Evolutionary conservation across 2,113 vertebrate genomes (phyloP).

Genomic region (Setophaga coronata): DNA sequence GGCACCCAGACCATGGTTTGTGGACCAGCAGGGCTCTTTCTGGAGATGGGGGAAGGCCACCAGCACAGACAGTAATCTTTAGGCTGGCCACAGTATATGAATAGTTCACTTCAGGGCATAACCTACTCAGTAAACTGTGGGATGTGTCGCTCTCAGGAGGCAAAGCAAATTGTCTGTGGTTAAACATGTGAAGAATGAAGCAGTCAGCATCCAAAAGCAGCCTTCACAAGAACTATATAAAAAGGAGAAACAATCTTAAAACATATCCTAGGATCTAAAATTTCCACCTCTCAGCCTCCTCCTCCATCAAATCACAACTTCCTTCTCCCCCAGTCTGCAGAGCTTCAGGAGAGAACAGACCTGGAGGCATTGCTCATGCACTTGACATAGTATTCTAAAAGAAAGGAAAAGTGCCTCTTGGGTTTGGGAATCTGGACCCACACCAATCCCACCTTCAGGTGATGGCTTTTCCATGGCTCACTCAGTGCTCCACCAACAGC

Average conservation of each 20-base stretch:
- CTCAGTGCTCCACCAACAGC: not conserved
- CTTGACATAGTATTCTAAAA: not conserved
- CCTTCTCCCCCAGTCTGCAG: not conserved
- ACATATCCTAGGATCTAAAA: not conserved
- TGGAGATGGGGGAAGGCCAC: not conserved
- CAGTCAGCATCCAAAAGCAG: not conserved
- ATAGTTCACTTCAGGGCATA: slow-evolving; percentile 23
- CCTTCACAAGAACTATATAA: not conserved
- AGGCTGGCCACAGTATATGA: not conserved
- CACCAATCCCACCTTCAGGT: too few relatives aligned
- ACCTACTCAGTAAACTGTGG: slow-evolving; percentile 21
- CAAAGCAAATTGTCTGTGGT: slow-evolving; percentile 58
- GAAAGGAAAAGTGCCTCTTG: not conserved
- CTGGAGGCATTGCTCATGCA: not conserved
- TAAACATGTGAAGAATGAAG: slow-evolving; percentile 18
- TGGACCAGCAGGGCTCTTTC: not conserved
- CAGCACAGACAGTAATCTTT: not conserved
- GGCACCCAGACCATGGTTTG: not conserved
- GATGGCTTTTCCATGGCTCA: not conserved
- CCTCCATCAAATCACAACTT: not conserved
- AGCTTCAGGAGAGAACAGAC: not conserved
- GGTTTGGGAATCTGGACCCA: not conserved
- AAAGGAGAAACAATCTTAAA: slow-evolving; percentile 31
- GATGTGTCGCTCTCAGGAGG: slow-evolving; percentile 19
- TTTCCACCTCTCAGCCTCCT: slow-evolving; percentile 12